Conservation (phyloP, 2,113 vertebrate genomes). For the Spermophilus dauricus region DNA sequence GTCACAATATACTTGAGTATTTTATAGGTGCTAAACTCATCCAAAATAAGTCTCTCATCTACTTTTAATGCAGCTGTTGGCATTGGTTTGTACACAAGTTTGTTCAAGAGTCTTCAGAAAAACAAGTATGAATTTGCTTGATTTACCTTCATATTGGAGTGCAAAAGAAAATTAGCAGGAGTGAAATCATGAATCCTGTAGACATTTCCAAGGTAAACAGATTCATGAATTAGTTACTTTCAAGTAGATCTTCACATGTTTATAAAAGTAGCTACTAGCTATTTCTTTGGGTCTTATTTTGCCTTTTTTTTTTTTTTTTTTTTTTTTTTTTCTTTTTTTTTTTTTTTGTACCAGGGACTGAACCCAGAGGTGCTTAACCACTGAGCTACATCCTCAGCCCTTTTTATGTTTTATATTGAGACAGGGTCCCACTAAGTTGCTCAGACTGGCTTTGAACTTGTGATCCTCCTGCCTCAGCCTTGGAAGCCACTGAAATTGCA, state of each 20-base stretch:
- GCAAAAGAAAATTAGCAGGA: slow-evolving; percentile 80
- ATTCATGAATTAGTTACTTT: slow-evolving; percentile 63
- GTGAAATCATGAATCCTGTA: slow-evolving; percentile 71
- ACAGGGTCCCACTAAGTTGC: too few species aligned
- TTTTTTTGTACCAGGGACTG: too few species aligned
- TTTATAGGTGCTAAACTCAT: slow-evolving; percentile 51
- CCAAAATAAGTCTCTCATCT: slow-evolving; percentile 46
- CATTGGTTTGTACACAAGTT: slow-evolving; percentile 71
- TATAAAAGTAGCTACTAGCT: slow-evolving; percentile 2
- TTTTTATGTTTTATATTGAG: too few species aligned
- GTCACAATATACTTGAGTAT: slow-evolving; percentile 38
- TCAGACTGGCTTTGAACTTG: too few species aligned
- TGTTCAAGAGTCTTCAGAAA: slow-evolving; percentile 77
- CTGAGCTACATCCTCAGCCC: too few species aligned
- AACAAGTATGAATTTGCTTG: slow-evolving; percentile 74
- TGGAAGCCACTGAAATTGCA: too few species aligned
- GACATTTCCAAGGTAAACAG: slow-evolving; percentile 75
- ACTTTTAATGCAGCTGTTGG: slow-evolving; percentile 69
- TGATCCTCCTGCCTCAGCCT: too few species aligned
- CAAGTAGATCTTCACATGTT: slow-evolving; percentile 41
- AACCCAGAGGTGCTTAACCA: too few species aligned
- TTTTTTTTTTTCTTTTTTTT: too few species aligned
- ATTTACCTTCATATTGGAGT: slow-evolving; percentile 75
- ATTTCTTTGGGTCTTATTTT: slow-evolving; percentile 51
- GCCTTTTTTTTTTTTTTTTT: not conserved